These are phyloP conservation scores for Pseudococcus longispinus DNA, from an alignment of 2,888 invertebrate genomes.

Conservation along the genomic window DNA sequence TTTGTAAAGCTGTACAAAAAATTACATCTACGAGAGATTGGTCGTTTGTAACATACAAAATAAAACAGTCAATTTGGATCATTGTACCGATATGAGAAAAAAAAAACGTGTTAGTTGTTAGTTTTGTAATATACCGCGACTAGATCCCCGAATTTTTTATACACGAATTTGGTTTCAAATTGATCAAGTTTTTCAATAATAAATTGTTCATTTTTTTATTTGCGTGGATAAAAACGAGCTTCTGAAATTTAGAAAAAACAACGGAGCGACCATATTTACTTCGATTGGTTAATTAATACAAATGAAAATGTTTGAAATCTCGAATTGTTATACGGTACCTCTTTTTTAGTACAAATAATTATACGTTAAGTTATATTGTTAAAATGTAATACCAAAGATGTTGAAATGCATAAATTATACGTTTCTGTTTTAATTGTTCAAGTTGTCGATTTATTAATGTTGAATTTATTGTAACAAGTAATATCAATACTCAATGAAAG, in stretches of 20 bases:
- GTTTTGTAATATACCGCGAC: neutral
- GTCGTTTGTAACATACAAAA: neutral
- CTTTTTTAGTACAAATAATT: conserved; percentile 29
- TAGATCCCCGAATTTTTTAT: neutral
- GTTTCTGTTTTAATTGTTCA: conserved; percentile 30
- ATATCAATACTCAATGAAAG: neutral
- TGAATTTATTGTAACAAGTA: no score
- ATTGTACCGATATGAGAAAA: neutral
- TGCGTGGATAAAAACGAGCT: neutral
- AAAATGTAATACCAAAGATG: conserved; percentile 47
- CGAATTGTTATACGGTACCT: neutral
- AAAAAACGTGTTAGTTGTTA: neutral
- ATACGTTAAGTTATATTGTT: conserved; percentile 1
- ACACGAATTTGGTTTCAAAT: neutral
- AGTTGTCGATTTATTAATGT: neutral
- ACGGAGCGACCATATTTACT: neutral
- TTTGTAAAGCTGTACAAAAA: neutral
- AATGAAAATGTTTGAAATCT: neutral
- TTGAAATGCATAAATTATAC: conserved; percentile 40
- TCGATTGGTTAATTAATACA: neutral
- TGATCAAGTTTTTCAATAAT: neutral
- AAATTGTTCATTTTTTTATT: neutral
- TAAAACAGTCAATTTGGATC: neutral
- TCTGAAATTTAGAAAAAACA: neutral
- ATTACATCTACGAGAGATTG: neutral